phyloP scores from a whole-genome alignment of 1,140 invertebrate genomes.

The Macrotrachela quadricornifera region DNA sequence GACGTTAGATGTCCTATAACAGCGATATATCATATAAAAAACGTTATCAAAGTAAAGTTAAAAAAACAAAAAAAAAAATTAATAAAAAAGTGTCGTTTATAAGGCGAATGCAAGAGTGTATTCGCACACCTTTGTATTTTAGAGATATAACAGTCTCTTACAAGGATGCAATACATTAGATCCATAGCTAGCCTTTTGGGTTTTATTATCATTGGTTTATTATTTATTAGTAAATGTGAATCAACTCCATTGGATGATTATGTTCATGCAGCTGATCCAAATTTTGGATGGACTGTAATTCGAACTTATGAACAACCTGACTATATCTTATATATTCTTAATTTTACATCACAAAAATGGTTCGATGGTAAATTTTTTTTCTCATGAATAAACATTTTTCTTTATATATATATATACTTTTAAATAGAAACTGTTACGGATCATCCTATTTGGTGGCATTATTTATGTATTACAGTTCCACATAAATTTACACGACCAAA shows the following conservation, averaged over 20 bases:
- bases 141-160: no score
- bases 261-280: slow-evolving; percentile 4
- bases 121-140: no score
- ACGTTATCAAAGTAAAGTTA: no score
- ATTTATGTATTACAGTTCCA: slow-evolving; percentile 16
- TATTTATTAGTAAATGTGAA: no score
- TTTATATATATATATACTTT: slow-evolving; percentile 3
- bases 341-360: slow-evolving; percentile 22
- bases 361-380: slow-evolving; percentile 11
- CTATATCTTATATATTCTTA: slow-evolving; percentile 16
- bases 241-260: slow-evolving; percentile 9
- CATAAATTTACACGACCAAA: slow-evolving; percentile 13
- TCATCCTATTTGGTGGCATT: slow-evolving; percentile 21
- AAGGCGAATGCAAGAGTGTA: no score
- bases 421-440: slow-evolving; percentile 9
- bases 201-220: no score
- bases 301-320: slow-evolving; percentile 10
- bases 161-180: no score
- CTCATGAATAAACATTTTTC: slow-evolving; percentile 8
- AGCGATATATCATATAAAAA: no score
- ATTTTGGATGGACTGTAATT: slow-evolving; percentile 9
- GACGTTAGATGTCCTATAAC: no score
- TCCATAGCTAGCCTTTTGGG: no score
- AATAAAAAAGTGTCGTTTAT: no score
- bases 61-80: no score